A percentile compares a stretch with the other conserved stretches of the same genome.
phyloP scores from a whole-genome alignment of 2,888 invertebrate species.

The Gonocerus acuteangulatus region DNA sequence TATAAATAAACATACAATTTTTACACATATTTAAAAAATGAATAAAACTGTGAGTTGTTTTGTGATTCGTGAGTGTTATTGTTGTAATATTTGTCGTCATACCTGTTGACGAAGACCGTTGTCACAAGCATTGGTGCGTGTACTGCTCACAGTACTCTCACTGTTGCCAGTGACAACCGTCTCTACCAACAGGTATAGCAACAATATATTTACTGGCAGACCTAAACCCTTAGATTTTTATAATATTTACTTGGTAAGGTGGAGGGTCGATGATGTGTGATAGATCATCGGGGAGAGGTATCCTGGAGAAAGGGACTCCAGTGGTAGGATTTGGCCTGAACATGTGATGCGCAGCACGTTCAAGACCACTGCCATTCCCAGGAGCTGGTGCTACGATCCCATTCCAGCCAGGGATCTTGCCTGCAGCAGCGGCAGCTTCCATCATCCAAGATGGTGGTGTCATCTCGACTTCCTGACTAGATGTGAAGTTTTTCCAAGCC shows the following conservation, averaged over 20 bases:
- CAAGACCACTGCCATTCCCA: constrained; percentile 9
- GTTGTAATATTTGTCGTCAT: too few relatives aligned
- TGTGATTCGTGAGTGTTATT: too few relatives aligned
- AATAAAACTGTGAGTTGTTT: too few relatives aligned
- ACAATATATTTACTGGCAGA: too few relatives aligned
- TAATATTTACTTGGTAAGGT: constrained; percentile 33
- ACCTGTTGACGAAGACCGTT: too few relatives aligned
- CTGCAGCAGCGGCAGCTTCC: constrained; percentile 40
- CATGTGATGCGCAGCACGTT: constrained; percentile 30
- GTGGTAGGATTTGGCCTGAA: constrained; percentile 32
- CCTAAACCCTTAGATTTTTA: too few relatives aligned
- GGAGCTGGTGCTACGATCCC: constrained; percentile 5
- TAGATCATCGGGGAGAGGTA: constrained; percentile 34
- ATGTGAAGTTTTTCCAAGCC: constrained; percentile 54
- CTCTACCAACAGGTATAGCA: too few relatives aligned
- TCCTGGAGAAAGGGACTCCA: constrained; percentile 30
- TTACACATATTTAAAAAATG: too few relatives aligned
- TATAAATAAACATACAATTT: too few relatives aligned
- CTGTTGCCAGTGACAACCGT: too few relatives aligned
- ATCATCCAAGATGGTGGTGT: constrained; percentile 44
- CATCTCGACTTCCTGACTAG: constrained; percentile 41
- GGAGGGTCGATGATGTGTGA: constrained; percentile 34
- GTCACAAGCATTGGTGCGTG: too few relatives aligned
- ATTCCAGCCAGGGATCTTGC: neutral
- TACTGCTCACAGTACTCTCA: too few relatives aligned